Base-by-base conservation (phyloP, 2,113 vertebrate genomes). In the Amphilophus citrinellus region DNA sequence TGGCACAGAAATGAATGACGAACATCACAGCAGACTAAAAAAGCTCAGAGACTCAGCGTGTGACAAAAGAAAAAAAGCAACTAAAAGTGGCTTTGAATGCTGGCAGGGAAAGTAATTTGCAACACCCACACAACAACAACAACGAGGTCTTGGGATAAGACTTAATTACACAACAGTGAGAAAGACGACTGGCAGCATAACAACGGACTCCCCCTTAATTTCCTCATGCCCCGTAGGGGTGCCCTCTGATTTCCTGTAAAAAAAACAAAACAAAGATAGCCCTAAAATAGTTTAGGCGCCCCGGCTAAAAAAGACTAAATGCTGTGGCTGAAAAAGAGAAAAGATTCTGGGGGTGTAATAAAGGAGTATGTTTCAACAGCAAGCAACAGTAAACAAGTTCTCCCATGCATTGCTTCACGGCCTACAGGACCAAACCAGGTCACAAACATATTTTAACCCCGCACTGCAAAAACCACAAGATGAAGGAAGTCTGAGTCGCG, bases 101-200 rank as follows among this genome's bases (percentile, higher is more conserved):
- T 90, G 90, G 88, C 92, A 91, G 87, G 86, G 80, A 93, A 89
- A 79, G 91, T 84, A 68, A 91, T 94, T 92, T 90, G 61, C 84
- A 66, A 91, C 92, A 76, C 93, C 90, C 88, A 92, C 93, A 80
- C 89, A 88, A 86, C 90, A 91, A 80, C 89, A 88, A 86, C 90
- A 91, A 84, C 90, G 83, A 93, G 90, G 89, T 92, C 90, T 78
- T 85, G 57, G 68, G 92, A 94, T 93, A 86, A 93, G 91, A 94
- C 92, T 94, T 95, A 94, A 95, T 96, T 93, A 92, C 88, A 93
- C 85, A 90, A 91, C 77, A 88, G 84, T 82, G 92, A 92, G 88
- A 91, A 94, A 85, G 81, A 91, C 76, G 80, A 59, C 91, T 93
- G 92, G 91, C 94, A 93, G 84, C 93, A 87, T 79, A 93, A 93